Percentiles rank a stretch among this genome's conserved stretches.
These are phyloP conservation scores for Ruditapes philippinarum DNA, from an alignment of 1,140 invertebrate genomes.

Conservation along the genomic window DNA sequence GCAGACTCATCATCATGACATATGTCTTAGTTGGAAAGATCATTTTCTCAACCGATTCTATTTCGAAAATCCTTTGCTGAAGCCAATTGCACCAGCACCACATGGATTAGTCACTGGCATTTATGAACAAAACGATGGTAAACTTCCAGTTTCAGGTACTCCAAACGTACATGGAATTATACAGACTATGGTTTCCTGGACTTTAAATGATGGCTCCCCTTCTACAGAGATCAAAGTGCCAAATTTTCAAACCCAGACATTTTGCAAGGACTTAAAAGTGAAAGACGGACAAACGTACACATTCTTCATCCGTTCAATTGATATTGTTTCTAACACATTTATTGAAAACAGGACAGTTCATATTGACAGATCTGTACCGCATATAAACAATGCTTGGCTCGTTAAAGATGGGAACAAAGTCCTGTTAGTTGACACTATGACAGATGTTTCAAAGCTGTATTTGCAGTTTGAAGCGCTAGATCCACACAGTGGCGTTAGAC, in stretches of 20 bases:
- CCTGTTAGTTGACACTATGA: conserved; percentile 32
- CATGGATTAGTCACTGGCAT: not conserved
- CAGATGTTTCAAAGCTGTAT: conserved; percentile 53
- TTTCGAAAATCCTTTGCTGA: conserved; percentile 51
- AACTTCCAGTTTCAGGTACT: conserved; percentile 68
- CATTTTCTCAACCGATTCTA: conserved; percentile 18
- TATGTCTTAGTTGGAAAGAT: conserved; percentile 29
- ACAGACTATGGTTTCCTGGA: not conserved
- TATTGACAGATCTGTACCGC: conserved; percentile 62
- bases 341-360: conserved; percentile 56
- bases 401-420: too few relatives aligned
- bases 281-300: conserved; percentile 71
- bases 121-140: conserved; percentile 72
- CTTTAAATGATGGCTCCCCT: not conserved
- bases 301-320: conserved; percentile 56
- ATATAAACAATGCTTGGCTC: too few relatives aligned
- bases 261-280: conserved; percentile 17
- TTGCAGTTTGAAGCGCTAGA: conserved; percentile 69
- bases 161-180: conserved; percentile 73
- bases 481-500: conserved; percentile 71
- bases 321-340: conserved; percentile 60
- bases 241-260: conserved; percentile 31
- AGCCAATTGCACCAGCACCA: conserved; percentile 38
- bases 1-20: conserved; percentile 24
- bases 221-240: not conserved